Percentiles rank a stretch among this genome's conserved stretches.
These are phyloP conservation scores for Chiridota heheva DNA, from an alignment of 35 echinoderm and acorn worm genomes.

Conservation along the genomic window DNA sequence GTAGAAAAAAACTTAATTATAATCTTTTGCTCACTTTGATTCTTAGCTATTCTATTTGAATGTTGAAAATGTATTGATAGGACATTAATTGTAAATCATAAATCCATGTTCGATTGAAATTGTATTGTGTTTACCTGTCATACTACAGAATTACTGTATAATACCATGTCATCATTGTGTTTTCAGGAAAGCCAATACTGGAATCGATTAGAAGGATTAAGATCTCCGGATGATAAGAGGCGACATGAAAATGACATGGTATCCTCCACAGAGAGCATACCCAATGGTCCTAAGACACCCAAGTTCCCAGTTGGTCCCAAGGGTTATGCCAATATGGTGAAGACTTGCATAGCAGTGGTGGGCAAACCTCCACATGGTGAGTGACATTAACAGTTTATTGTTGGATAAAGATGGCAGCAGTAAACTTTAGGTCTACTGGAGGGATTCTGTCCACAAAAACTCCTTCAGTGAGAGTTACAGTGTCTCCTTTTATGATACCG, in stretches of 20 bases:
- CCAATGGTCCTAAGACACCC: conserved; percentile 60
- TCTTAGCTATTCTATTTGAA: background rate
- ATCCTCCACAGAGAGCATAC: conserved; percentile 71
- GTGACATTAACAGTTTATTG: background rate
- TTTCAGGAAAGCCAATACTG: conserved; percentile 83
- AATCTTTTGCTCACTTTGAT: no score
- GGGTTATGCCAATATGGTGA: conserved; percentile 76
- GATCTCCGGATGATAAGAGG: conserved; percentile 37
- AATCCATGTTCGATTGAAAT: background rate
- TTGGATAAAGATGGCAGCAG: background rate
- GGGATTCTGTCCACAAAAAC: background rate
- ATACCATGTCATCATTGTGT: no score
- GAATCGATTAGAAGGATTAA: conserved; percentile 68
- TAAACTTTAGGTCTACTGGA: background rate
- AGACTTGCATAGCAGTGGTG: conserved; percentile 63
- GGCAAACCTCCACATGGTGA: conserved; percentile 78
- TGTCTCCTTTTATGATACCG: background rate
- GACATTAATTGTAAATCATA: background rate
- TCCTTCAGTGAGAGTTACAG: background rate
- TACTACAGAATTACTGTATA: no score
- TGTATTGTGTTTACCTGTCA: no score
- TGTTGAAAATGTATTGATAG: background rate
- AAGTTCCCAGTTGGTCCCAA: conserved; percentile 88
- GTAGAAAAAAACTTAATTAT: no score
- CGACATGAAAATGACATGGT: conserved; percentile 41